Conservation (phyloP, 2,797 vertebrate genomes). For the Lacerta viridis region DNA sequence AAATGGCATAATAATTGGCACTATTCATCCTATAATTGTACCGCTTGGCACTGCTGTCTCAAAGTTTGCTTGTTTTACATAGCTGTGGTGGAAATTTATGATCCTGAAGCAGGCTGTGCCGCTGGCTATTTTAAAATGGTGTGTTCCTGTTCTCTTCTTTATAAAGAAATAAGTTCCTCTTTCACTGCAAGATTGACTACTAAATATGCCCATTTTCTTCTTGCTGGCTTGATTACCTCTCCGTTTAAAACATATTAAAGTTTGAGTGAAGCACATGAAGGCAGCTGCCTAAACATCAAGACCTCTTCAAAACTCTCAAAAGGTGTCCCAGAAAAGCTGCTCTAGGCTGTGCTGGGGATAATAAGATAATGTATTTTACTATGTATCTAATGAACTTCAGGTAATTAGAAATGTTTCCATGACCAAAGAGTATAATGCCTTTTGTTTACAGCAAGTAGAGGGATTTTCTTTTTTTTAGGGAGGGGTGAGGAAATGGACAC, state of each 20-base stretch:
- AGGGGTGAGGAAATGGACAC: not conserved
- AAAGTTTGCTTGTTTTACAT: not conserved
- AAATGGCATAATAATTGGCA: not conserved
- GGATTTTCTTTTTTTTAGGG: not conserved
- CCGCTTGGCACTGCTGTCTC: slow-evolving; percentile 34
- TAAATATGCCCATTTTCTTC: slow-evolving; percentile 48
- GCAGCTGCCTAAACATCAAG: slow-evolving; percentile 48
- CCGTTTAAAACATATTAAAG: not conserved
- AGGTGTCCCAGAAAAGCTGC: slow-evolving; percentile 40
- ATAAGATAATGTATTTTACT: slow-evolving; percentile 44
- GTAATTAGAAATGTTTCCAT: not conserved
- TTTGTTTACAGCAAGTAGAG: not conserved
- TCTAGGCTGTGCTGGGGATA: slow-evolving; percentile 44
- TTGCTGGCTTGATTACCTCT: slow-evolving; percentile 14
- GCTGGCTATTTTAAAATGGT: slow-evolving; percentile 49
- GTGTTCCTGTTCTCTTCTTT: slow-evolving; percentile 59
- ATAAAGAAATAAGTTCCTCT: slow-evolving; percentile 67
- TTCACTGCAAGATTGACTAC: not conserved
- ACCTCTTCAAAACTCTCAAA: slow-evolving; percentile 60
- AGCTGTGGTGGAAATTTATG: not conserved
- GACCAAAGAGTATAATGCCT: not conserved
- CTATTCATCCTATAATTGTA: not conserved
- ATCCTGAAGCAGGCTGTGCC: not conserved
- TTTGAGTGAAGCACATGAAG: slow-evolving; percentile 45
- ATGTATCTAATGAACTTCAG: slow-evolving; percentile 17